Evolutionary conservation across 2,113 vertebrate genomes (phyloP).

Genomic region (Actinemys pallida): DNA sequence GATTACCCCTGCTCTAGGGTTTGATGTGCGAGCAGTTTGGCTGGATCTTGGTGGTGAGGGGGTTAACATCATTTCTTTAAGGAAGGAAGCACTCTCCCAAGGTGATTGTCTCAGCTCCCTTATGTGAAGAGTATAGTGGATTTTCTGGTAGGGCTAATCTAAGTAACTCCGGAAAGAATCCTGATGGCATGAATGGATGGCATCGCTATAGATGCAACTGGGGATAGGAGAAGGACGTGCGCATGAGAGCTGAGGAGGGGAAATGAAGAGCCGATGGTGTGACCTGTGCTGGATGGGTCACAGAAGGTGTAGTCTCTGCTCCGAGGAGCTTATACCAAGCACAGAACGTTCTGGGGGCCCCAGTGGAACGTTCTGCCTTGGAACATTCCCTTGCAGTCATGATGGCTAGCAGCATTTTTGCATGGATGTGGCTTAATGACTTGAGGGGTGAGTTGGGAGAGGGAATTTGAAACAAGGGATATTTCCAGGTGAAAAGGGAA

Average conservation of each 20-base stretch:
- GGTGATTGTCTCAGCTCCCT: not conserved
- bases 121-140: not conserved
- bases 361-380: no score
- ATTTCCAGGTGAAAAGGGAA: not conserved
- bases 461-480: not conserved
- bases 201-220: not conserved
- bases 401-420: no score
- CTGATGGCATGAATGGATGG: not conserved
- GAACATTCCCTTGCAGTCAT: no score
- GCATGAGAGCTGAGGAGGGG: not conserved
- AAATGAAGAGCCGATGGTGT: not conserved
- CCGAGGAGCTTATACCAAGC: not conserved
- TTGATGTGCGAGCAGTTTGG: slow-evolving; percentile 52
- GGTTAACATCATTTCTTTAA: not conserved
- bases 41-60: not conserved
- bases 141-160: not conserved
- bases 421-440: not conserved
- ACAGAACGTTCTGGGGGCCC: not conserved
- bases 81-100: accelerated
- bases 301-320: not conserved
- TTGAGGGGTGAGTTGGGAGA: not conserved
- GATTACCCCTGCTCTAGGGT: not conserved
- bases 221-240: not conserved
- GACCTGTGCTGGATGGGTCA: not conserved
- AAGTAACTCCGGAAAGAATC: not conserved